Base-by-base conservation (phyloP, 2,113 vertebrate species). In the Eulemur macaco region DNA sequence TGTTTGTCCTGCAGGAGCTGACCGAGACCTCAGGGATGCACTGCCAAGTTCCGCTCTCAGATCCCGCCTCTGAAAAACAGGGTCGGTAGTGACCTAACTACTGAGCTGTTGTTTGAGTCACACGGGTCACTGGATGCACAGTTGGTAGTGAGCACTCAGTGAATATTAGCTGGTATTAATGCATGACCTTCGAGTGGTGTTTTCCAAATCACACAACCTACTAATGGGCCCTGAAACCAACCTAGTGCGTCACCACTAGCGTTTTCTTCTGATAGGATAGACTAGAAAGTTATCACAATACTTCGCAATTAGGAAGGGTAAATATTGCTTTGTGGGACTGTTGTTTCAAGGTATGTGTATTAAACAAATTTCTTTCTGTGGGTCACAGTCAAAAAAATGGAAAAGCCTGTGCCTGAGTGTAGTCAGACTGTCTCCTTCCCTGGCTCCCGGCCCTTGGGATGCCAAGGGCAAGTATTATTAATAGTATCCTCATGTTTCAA, bases 1-100 rank as follows among this genome's bases (percentile, higher is more conserved):
- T 29, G 52, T 23, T 45, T 1, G 9, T 52, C 73, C 88, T 23
- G 14, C 6, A 21, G 52, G 71, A 3, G 31, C 4, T 71, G 82
- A 73, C 29, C 0, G 6, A 37, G 12, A 27, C 1, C 20, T 17
- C 14, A 11, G 66, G 42, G 31, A 20, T 8, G 20, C 6, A 14
- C 21, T 12, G 34, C 64, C 52, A 20, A 85, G 82, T 25, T 7
- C 29, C 69, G 39, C 37, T 52, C 89, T 81, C 85, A 5, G 7
- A 34, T 25, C 8, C 42, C 50, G 60, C 37, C 8, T n/a, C 82
- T 86, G 54, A 42, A 92, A 84, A 47, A 20, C 0, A 68, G 47
- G 20, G 34, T 15, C 20, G n/a, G 21, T 37, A 31, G n/a, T 21
- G 37, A 17, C 21, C 60, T 45, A 14, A 45, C 84, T 45, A 8